Conservation (phyloP, 92 coral and sea anemone species). For the Parazoanthus atlanticus region DNA sequence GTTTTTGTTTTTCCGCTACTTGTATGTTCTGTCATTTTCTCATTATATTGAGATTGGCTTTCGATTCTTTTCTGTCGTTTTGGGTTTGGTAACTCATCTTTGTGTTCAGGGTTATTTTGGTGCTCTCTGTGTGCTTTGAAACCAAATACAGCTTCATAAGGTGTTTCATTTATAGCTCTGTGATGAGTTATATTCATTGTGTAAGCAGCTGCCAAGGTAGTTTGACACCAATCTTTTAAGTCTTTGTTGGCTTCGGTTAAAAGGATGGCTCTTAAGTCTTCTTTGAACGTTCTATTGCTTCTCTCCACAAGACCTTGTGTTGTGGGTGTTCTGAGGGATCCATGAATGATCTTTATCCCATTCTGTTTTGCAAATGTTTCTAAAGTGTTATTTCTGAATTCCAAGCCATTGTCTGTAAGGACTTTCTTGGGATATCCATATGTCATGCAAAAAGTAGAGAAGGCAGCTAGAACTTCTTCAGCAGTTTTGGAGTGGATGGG, state of each 20-base stretch:
- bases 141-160: slow-evolving; percentile 1
- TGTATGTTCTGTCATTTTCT: not conserved
- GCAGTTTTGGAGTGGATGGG: slow-evolving; percentile 35
- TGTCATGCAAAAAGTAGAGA: slow-evolving; percentile 19
- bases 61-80: slow-evolving; percentile 4
- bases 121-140: slow-evolving; percentile 24
- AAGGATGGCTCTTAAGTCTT: slow-evolving; percentile 32
- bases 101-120: not conserved
- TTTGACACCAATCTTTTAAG: slow-evolving; percentile 8
- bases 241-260: slow-evolving; percentile 32
- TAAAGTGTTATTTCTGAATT: slow-evolving; percentile 15
- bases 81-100: slow-evolving; percentile 10
- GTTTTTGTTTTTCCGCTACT: slow-evolving; percentile 1
- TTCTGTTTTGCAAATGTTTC: slow-evolving; percentile 31
- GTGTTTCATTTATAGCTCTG: slow-evolving; percentile 16
- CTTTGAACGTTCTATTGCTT: slow-evolving; percentile 47
- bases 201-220: not conserved
- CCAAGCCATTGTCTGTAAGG: slow-evolving; percentile 35
- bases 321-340: slow-evolving; percentile 34
- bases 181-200: slow-evolving; percentile 24
- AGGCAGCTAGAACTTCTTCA: slow-evolving; percentile 29
- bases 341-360: slow-evolving; percentile 36
- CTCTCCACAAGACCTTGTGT: slow-evolving; percentile 45
- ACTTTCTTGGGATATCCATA: slow-evolving; percentile 41
- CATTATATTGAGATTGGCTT: slow-evolving; percentile 2